Percentiles rank a stretch among this genome's conserved stretches.
Conservation (phyloP, 2,797 vertebrate genomes). For the Acanthornis magna region DNA sequence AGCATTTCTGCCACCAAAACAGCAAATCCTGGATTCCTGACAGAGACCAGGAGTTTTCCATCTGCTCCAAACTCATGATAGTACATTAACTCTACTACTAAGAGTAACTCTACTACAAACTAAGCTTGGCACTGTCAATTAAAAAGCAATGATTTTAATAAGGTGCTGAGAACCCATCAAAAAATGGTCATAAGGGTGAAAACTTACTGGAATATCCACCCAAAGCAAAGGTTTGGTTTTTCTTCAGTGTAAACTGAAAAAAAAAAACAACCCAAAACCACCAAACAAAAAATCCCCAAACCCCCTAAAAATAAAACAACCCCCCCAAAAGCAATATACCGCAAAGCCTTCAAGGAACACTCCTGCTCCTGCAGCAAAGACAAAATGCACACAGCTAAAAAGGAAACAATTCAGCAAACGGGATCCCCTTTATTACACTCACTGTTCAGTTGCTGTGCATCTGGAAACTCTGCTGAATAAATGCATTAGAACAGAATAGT, state of each 20-base stretch:
- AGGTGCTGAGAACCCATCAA: not conserved
- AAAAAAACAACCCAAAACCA: no score
- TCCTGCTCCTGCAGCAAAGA: not conserved
- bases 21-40: not conserved
- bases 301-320: accelerated
- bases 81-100: not conserved
- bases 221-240: not conserved
- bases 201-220: not conserved
- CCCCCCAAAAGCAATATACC: accelerated
- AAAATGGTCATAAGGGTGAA: not conserved
- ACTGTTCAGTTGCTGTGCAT: not conserved
- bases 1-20: not conserved
- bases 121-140: not conserved
- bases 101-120: not conserved
- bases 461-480: not conserved
- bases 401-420: not conserved
- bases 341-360: not conserved
- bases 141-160: not conserved
- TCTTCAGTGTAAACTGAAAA: not conserved
- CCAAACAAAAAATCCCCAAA: no score
- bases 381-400: not conserved
- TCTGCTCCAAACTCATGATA: not conserved
- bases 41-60: not conserved
- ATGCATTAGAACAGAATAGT: not conserved
- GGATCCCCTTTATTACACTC: not conserved